A percentile compares a stretch with the other conserved stretches of the same genome.
phyloP scores from a whole-genome alignment of 1,140 invertebrate genomes.

The Antheraea pernyi region DNA sequence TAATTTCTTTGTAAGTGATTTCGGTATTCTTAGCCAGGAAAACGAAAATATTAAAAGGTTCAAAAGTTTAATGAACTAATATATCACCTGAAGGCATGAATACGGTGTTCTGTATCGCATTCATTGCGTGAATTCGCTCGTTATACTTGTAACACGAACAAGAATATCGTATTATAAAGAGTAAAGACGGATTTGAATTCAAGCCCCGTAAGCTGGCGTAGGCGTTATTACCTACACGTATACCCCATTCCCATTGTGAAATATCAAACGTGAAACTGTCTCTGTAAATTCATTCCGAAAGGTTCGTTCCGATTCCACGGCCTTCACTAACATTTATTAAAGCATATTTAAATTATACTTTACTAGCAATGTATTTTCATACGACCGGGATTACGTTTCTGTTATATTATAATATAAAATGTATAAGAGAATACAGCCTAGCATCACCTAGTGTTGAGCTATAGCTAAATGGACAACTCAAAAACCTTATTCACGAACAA shows the following conservation, averaged over 20 bases:
- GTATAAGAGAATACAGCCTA: too few species aligned
- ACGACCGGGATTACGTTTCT: too few species aligned
- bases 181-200: slow-evolving; percentile 25
- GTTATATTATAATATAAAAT: too few species aligned
- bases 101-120: slow-evolving; percentile 5
- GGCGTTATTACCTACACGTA: slow-evolving; percentile 39
- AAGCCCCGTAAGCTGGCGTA: slow-evolving; percentile 31
- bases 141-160: slow-evolving; percentile 31
- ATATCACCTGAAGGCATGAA: neutral
- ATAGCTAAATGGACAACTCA: too few species aligned
- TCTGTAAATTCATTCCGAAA: slow-evolving; percentile 16
- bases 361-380: too few species aligned
- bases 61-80: slow-evolving; percentile 15
- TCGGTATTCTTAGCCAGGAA: too few species aligned
- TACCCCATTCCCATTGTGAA: slow-evolving; percentile 17
- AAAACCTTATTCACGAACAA: too few species aligned
- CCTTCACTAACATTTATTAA: neutral
- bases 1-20: too few species aligned
- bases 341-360: neutral
- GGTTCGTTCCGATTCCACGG: slow-evolving; percentile 27
- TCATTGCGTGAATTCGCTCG: slow-evolving; percentile 24
- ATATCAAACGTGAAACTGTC: slow-evolving; percentile 43
- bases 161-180: slow-evolving; percentile 25
- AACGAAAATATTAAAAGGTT: neutral
- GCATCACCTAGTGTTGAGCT: too few species aligned